Base-by-base conservation (phyloP, 2,113 vertebrate genomes). In the Eurypyga helias region DNA sequence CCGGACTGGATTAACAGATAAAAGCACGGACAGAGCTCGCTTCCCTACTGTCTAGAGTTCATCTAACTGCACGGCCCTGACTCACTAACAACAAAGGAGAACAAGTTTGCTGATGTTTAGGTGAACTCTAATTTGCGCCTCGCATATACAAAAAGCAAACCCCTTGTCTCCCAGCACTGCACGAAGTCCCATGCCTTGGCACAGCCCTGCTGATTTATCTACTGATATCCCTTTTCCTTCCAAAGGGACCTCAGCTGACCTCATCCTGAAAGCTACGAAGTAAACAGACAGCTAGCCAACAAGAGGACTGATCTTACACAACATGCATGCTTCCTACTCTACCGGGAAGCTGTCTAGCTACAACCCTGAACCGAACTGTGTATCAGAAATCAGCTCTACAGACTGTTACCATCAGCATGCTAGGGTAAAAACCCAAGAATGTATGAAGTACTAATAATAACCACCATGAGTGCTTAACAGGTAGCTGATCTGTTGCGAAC, bases 21-120 rank as follows among this genome's bases (percentile, higher is more conserved):
- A 84, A 61, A 79, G 34, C 26, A 93, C 2, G 2, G 1, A 41
- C 0, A 2, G 12, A 71, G 55, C 19, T 89, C 1, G 0, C 26
- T 73, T 46, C 46, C 55, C 25, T 23, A 12, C 46, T 81, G 10
- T 25, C 51, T 7, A 16, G 28, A 80, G 28, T 10, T 82, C 33
- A 31, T 79, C 48, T 36, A 75, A 83, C n/a, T 14, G 8, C 60
- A 61, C 1, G 1, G 2, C 25, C 46, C 51, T 38, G 17, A 48
- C 54, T 75, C 70, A 83, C 61, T 4, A 48, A 51, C 36, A 58
- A 89, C 4, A 79, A 36, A 64, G 29, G 34, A 84, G 17, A 26
- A 65, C 36, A 51, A 55, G 5, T 29, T 79, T 57, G 52, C 18
- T 46, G 28, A 41, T n/a, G 38, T 11, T 81, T 60, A 87, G 9